A percentile compares a stretch with the other conserved stretches of the same genome.
phyloP scores from a whole-genome alignment of 2,113 vertebrate species.

The Hippocampus mohnikei region DNA sequence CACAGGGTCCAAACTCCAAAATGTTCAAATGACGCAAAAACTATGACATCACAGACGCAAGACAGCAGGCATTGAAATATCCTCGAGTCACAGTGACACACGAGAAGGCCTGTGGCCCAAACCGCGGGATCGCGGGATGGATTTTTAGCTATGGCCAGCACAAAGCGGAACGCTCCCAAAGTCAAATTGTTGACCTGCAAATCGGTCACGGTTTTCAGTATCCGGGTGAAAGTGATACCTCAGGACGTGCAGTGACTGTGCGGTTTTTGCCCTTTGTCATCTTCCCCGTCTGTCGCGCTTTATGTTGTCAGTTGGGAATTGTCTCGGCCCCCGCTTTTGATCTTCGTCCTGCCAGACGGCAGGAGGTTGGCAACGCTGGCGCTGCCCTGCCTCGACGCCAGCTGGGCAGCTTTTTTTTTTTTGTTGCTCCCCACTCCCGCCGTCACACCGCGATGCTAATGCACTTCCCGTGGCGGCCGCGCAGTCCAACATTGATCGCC shows the following conservation, averaged over 20 bases:
- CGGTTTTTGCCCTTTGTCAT: not conserved
- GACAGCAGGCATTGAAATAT: not conserved
- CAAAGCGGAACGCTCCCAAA: not conserved
- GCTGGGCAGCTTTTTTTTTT: conserved; percentile 43
- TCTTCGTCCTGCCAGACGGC: conserved; percentile 36
- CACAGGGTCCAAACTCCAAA: not conserved
- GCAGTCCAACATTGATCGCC: not conserved
- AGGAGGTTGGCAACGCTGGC: conserved; percentile 31
- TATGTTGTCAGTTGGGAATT: not conserved
- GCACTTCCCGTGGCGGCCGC: not conserved
- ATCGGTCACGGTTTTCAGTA: not conserved
- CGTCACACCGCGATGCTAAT: conserved; percentile 28
- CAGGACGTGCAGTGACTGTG: not conserved
- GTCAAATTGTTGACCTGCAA: conserved; percentile 1
- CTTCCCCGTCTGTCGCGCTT: not conserved
- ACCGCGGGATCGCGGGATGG: not conserved
- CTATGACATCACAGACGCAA: too few relatives aligned
- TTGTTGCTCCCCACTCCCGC: conserved; percentile 20
- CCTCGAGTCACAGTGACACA: not conserved
- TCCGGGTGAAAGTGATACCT: conserved; percentile 2
- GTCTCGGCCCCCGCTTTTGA: conserved; percentile 42
- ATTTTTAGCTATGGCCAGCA: not conserved
- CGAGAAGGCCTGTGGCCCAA: not conserved
- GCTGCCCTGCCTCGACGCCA: conserved; percentile 55
- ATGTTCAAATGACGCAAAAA: too few relatives aligned